Evolutionary conservation across 2,888 invertebrate species (phyloP).

Genomic region (Autographa gamma): DNA sequence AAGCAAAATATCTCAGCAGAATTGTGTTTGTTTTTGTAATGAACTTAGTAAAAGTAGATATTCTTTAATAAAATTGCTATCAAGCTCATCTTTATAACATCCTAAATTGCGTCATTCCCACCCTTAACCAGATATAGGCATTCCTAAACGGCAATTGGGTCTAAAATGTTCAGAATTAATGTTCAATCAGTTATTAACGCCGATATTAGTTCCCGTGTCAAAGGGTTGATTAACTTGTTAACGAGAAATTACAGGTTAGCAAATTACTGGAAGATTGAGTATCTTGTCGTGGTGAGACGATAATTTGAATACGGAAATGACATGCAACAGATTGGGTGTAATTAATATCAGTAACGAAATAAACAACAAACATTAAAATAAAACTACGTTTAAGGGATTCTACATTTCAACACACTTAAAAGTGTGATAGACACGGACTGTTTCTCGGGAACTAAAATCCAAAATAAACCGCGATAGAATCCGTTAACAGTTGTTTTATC

Average conservation of each 20-base stretch:
- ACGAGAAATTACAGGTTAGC: conserved; percentile 47
- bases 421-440: too few relatives aligned
- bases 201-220: conserved; percentile 50
- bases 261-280: conserved; percentile 51
- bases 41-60: not conserved
- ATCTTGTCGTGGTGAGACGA: conserved; percentile 20
- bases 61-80: not conserved
- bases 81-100: not conserved
- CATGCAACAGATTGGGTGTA: conserved; percentile 10
- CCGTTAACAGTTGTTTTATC: too few relatives aligned
- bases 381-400: too few relatives aligned
- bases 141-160: conserved; percentile 14
- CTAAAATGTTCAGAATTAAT: conserved; percentile 27
- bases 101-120: not conserved
- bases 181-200: conserved; percentile 47
- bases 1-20: too few relatives aligned
- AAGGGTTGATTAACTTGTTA: conserved; percentile 55
- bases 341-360: not conserved
- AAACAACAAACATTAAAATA: too few relatives aligned
- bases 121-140: not conserved
- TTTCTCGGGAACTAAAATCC: too few relatives aligned
- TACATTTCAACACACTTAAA: too few relatives aligned
- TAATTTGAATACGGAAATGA: conserved; percentile 32
- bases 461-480: too few relatives aligned
- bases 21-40: not conserved